Percentiles rank a stretch among this genome's conserved stretches.
phyloP scores from a whole-genome alignment of 2,113 vertebrate genomes.

The Neofelis nebulosa region DNA sequence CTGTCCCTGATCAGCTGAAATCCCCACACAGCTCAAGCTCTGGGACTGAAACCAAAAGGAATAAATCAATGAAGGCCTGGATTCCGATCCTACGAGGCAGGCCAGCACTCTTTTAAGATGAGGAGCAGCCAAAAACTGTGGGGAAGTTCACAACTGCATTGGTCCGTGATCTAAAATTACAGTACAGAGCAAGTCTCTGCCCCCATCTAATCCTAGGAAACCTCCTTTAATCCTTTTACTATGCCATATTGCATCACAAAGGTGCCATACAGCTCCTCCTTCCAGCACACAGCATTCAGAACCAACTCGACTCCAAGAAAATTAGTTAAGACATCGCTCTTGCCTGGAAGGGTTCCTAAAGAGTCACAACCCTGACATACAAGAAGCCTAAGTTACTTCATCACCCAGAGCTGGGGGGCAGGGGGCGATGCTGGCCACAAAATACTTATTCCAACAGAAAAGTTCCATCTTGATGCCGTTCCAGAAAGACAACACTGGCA shows the following conservation, averaged over 20 bases:
- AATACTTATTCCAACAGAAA: not conserved
- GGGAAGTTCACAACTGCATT: not conserved
- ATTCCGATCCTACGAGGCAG: not conserved
- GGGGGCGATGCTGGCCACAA: not conserved
- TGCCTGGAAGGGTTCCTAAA: not conserved
- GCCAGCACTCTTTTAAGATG: constrained; percentile 31
- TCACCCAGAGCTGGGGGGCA: not conserved
- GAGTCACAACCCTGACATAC: not conserved
- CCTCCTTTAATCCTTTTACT: not conserved
- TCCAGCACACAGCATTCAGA: not conserved
- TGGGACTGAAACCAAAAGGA: constrained; percentile 63
- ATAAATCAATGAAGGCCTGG: constrained; percentile 51
- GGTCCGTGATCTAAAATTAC: not conserved
- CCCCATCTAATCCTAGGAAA: not conserved
- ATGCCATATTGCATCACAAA: not conserved
- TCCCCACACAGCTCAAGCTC: constrained; percentile 31
- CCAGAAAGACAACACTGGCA: constrained; percentile 60
- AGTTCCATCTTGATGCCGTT: constrained; percentile 27
- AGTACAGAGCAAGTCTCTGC: not conserved
- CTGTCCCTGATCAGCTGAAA: constrained; percentile 27
- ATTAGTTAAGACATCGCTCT: constrained; percentile 21
- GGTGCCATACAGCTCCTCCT: not conserved
- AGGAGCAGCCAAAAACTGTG: not conserved
- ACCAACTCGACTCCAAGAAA: constrained; percentile 21
- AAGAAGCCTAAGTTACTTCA: not conserved